Conservation (phyloP, 2,888 invertebrate species). For the Cryptocheilus praepositus region DNA sequence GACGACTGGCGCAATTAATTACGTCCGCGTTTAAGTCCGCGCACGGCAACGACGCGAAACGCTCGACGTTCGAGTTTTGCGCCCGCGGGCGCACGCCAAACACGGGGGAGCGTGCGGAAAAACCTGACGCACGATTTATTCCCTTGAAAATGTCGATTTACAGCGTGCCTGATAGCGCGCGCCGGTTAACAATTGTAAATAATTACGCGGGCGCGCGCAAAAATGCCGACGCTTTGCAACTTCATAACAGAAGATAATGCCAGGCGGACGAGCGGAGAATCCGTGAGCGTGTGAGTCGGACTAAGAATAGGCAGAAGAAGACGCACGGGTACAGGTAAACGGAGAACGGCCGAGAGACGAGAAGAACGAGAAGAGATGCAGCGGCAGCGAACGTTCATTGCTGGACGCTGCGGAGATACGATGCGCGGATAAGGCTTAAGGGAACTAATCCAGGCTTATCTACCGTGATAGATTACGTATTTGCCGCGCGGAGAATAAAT, state of each 20-base stretch:
- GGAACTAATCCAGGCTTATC: constrained; percentile 55
- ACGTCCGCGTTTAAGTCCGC: constrained; percentile 9
- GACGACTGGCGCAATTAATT: constrained; percentile 44
- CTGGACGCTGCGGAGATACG: constrained; percentile 41
- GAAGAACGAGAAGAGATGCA: constrained; percentile 1
- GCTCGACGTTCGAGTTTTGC: neutral
- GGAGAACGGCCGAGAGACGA: neutral
- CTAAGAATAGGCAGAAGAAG: constrained; percentile 4
- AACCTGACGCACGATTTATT: neutral
- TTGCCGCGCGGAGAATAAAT: constrained; percentile 53
- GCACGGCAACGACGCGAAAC: neutral
- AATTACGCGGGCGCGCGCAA: no score
- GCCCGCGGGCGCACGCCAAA: neutral
- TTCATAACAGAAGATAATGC: neutral
- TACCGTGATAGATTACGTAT: constrained; percentile 53
- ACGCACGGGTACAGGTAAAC: neutral
- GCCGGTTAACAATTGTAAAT: no score
- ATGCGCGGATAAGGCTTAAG: constrained; percentile 44
- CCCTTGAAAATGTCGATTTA: no score
- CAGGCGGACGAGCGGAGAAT: neutral
- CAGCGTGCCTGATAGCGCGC: no score
- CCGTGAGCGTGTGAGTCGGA: neutral
- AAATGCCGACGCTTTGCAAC: neutral
- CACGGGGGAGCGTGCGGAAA: neutral
- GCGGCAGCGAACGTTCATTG: constrained; percentile 30